These are phyloP conservation scores for Sinocyclocheilus anshuiensis DNA, from an alignment of 2,113 vertebrate genomes.

Conservation along the genomic window DNA sequence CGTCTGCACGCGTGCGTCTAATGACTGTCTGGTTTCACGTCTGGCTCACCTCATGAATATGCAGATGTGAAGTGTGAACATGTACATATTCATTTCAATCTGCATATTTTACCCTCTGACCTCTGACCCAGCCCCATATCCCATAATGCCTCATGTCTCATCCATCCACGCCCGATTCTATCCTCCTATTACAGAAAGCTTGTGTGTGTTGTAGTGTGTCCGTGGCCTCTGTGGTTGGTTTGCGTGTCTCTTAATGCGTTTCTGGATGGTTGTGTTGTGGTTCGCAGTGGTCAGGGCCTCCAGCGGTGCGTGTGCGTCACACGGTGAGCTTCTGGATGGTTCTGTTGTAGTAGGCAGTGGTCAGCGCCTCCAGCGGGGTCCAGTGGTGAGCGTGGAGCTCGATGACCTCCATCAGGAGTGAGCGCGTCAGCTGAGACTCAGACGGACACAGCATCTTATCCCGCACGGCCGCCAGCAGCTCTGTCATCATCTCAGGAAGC, in stretches of 20 bases:
- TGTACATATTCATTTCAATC: slow-evolving; percentile 51
- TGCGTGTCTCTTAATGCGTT: background rate
- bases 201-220: slow-evolving; percentile 1
- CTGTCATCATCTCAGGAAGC: slow-evolving; percentile 96
- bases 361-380: slow-evolving; percentile 92
- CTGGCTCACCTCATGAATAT: slow-evolving; percentile 48
- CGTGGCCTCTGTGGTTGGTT: background rate
- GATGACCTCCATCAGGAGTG: slow-evolving; percentile 97
- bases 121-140: too few relatives aligned
- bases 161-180: background rate
- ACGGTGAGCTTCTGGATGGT: slow-evolving; percentile 98
- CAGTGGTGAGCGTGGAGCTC: slow-evolving; percentile 97
- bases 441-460: slow-evolving; percentile 98
- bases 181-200: background rate
- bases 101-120: slow-evolving; percentile 53
- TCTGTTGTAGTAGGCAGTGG: slow-evolving; percentile 98
- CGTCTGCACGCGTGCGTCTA: slow-evolving; percentile 2
- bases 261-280: background rate
- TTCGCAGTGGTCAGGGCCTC: background rate
- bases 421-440: slow-evolving; percentile 92
- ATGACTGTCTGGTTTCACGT: slow-evolving; percentile 34
- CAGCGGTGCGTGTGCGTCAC: slow-evolving; percentile 68
- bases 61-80: slow-evolving; percentile 27
- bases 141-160: background rate
- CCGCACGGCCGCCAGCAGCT: slow-evolving; percentile 87